Evolutionary conservation across 2,797 vertebrate species (phyloP), one percentile per base, ranked within the genome.

Genomic region (Ficedula albicollis): DNA sequence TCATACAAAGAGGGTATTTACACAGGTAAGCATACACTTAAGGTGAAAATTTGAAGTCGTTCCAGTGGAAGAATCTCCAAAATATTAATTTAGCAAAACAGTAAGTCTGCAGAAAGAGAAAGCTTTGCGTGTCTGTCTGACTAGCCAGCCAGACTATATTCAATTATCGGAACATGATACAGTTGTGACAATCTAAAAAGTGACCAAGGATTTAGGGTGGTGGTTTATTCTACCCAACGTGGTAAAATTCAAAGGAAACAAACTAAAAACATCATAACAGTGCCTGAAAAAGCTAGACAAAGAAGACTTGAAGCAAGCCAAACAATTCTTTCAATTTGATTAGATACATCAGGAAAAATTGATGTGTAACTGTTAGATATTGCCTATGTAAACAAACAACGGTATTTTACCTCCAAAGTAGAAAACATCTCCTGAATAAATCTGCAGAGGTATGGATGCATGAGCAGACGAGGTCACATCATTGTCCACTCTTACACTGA

Each of bases 331-430:
- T 6, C 6, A 1, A 21, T 67, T 68, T 91, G 19, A 64, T 56
- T 48, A 84, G 9, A 5, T 34, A 76, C 10, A 5, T 60, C 32
- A 69, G 16, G 9, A 83, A 76, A 64, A 84, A n/a, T 0, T 21
- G 2, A 74, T n/a, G 13, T 49, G 55, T 43, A 64, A 62, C 15
- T 44, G 4, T 36, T 67, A 16, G n/a, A 51, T 82, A 76, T 30
- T 85, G 10, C 8, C 11, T 75, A 8, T 9, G 55, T 48, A 85
- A 90, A 91, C 41, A 59, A 78, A 54, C 16, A 95, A 56, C 0
- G 5, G 9, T 51, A 75, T 87, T 94, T 96, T 93, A 99, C 99
- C 98, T 93, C 99, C 99, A 84, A 99, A 98, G 96, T 98, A 99
- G 72, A 98, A 98, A 69, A 95, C 84, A 56, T 95, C 96, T 58